Base-by-base conservation (phyloP, 2,888 invertebrate species). In the Amblyteles armatorius region DNA sequence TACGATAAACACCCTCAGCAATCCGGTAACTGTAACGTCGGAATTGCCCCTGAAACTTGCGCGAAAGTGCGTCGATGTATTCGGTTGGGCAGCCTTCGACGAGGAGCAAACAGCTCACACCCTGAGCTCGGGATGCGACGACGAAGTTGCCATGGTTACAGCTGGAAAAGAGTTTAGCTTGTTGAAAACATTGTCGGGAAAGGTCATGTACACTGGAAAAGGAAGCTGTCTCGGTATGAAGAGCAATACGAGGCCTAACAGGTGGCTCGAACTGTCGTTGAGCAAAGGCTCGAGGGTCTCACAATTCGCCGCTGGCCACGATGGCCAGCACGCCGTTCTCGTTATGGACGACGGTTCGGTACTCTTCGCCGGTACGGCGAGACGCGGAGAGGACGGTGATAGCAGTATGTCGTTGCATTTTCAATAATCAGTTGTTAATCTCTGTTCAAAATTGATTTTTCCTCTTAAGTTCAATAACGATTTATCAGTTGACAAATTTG, bases 321-420 rank as follows among this genome's bases (percentile, higher is more conserved):
- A 99, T 92, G 98, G 99, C 0, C 96, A 97, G 72, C 98, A 99
- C 93, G 98, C 98, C 0, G 95, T 99, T 74, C 94, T 99, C 44
- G 95, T 99, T n/a, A 96, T 98, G 55, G 98, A 99, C 91, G 98
- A 98, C 92, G 99, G 99, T 0, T 96, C 97, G 0, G 98, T 98
- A 0, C 96, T 97, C 92, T 98, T 98, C 94, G 95, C 96, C 67
- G 96, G 99, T 9, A 97, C 98, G 7, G 97, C 99, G 0, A 96
- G 97, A 0, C 95, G 99, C 3, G 99, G 99, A 36, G 99, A 99
- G 94, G 99, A 99, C 93, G 99, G 98, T 0, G 99, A 99, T 92
- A 96, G 96, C 86, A 97, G 96, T 95, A 89, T 92, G 94, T 90
- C 63, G 0, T 44, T 63, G 36, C 60, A 29, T 69, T 13, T 40